Evolutionary conservation across 2,113 vertebrate genomes (phyloP).

Genomic region (Carassius auratus): DNA sequence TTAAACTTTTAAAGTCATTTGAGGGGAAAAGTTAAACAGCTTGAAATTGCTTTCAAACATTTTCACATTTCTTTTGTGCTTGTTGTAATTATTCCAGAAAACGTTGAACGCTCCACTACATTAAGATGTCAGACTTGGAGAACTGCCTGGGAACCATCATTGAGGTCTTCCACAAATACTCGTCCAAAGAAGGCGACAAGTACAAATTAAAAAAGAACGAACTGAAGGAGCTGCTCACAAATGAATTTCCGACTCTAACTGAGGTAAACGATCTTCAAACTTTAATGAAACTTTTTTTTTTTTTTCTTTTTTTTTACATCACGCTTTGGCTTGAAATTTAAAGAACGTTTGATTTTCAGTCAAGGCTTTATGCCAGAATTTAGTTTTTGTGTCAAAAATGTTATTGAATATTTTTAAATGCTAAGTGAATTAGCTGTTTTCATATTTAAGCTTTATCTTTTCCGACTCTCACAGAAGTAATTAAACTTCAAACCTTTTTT

Average conservation of each 20-base stretch:
- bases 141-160: slow-evolving; percentile 81
- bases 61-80: neutral
- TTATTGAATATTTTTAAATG: neutral
- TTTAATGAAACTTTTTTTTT: neutral
- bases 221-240: slow-evolving; percentile 83
- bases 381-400: neutral
- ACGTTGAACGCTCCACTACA: neutral
- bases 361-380: neutral
- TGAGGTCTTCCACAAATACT: slow-evolving; percentile 83
- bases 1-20: slow-evolving; percentile 14
- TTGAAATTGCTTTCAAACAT: slow-evolving; percentile 14
- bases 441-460: neutral
- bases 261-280: slow-evolving; percentile 61
- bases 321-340: neutral
- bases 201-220: slow-evolving; percentile 87
- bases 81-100: slow-evolving; percentile 28
- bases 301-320: no score
- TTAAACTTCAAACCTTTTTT: neutral
- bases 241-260: slow-evolving; percentile 79
- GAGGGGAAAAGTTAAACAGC: slow-evolving; percentile 13
- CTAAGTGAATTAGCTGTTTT: no score
- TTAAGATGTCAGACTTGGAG: slow-evolving; percentile 83
- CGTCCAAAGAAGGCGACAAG: slow-evolving; percentile 82
- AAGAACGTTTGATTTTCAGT: neutral
- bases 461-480: neutral